Evolutionary conservation across 2,113 vertebrate species (phyloP).

Genomic region (Geothlypis trichas): DNA sequence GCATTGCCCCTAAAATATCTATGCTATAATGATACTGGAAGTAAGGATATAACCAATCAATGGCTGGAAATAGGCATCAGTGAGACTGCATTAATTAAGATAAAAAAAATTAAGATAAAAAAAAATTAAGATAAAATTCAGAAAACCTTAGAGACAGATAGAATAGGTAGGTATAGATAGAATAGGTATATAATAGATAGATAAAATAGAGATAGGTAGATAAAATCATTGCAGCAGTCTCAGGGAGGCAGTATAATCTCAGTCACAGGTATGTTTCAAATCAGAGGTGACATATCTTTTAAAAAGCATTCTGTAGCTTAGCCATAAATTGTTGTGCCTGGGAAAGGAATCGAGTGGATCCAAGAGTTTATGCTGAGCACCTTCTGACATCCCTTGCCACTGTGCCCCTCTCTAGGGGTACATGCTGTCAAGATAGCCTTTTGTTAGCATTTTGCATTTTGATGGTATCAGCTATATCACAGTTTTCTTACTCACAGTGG

Average conservation of each 20-base stretch:
- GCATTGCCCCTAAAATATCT: background rate
- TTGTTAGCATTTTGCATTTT: conserved; percentile 27
- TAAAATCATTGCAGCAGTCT: background rate
- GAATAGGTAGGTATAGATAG: no score
- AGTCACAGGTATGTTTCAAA: background rate
- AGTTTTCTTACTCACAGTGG: background rate
- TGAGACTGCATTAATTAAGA: background rate
- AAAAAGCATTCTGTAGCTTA: background rate
- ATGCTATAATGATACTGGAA: background rate
- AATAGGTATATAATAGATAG: no score
- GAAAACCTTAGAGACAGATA: no score
- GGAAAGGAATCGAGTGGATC: background rate
- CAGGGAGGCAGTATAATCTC: background rate
- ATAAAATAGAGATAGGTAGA: no score
- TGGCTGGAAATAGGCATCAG: background rate
- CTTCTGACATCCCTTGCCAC: background rate
- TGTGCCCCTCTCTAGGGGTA: background rate
- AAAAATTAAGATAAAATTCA: background rate
- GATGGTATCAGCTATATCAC: conserved; percentile 35
- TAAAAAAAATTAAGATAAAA: no score
- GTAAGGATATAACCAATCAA: fast-evolving
- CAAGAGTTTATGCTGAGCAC: background rate
- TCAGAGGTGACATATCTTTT: background rate
- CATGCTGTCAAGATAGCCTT: background rate
- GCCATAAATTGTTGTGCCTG: background rate